Evolutionary conservation across 2,797 vertebrate species (phyloP).

Genomic region (Decapterus maruadsi): DNA sequence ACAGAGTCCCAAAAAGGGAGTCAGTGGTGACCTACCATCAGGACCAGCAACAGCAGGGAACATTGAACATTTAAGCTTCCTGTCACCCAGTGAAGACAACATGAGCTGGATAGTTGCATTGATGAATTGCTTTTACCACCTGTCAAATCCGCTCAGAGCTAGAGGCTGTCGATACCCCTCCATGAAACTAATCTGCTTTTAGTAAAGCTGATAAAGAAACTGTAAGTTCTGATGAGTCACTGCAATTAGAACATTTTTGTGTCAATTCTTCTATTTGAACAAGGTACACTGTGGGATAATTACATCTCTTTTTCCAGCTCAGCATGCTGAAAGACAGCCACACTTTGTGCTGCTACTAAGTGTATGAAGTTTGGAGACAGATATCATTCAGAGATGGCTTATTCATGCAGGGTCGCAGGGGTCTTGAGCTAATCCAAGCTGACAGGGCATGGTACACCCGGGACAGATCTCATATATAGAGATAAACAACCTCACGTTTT

Average conservation of each 20-base stretch:
- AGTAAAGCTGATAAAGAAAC: constrained; percentile 12
- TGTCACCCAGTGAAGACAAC: neutral
- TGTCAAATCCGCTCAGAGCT: constrained; percentile 30
- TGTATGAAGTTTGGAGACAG: neutral
- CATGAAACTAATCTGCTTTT: constrained; percentile 42
- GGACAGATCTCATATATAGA: too few species aligned
- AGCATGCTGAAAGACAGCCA: neutral
- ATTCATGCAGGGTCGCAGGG: too few species aligned
- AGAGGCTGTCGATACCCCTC: neutral
- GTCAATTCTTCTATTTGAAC: neutral
- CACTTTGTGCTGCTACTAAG: neutral
- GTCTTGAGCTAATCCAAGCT: too few species aligned
- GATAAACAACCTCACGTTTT: too few species aligned
- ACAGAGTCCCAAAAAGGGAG: neutral
- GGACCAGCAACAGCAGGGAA: neutral
- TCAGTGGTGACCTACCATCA: neutral
- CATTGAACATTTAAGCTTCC: neutral
- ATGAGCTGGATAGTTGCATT: neutral
- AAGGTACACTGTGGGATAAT: neutral
- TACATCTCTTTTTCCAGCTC: neutral
- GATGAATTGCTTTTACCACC: constrained; percentile 33
- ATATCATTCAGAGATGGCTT: neutral
- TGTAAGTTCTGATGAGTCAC: neutral
- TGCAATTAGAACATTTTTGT: neutral
- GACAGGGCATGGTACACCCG: too few species aligned